A percentile compares a stretch with the other conserved stretches of the same genome.
Conservation (phyloP, 2,797 vertebrate genomes). For the Hippocampus kuda region DNA sequence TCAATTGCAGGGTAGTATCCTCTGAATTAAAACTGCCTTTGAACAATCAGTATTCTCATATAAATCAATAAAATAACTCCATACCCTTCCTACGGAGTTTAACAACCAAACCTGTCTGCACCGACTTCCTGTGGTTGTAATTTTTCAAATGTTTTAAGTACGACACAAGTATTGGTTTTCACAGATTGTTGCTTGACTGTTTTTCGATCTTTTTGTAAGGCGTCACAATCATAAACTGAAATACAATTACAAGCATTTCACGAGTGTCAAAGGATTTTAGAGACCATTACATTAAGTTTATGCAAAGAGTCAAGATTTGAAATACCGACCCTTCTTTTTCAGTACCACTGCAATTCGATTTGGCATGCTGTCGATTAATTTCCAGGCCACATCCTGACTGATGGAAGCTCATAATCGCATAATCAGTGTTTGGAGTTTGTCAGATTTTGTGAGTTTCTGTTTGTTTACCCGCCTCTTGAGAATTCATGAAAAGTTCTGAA, state of each 20-base stretch:
- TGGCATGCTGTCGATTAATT: background rate
- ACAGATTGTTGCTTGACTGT: no score
- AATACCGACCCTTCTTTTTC: background rate
- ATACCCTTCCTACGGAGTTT: no score
- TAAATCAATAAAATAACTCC: background rate
- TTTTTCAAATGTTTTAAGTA: background rate
- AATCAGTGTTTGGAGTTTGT: background rate
- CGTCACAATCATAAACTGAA: no score
- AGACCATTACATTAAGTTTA: background rate
- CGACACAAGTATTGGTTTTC: no score
- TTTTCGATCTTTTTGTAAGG: no score
- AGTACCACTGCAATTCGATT: background rate
- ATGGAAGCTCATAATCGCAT: background rate
- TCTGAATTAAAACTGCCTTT: background rate
- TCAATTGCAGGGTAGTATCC: background rate
- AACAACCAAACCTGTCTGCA: background rate
- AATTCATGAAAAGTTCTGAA: background rate
- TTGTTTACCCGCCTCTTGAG: background rate
- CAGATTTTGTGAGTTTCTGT: background rate
- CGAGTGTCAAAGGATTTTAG: no score
- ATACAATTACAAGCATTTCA: background rate
- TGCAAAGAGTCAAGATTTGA: background rate
- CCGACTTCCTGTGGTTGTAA: background rate
- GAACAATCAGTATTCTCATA: background rate
- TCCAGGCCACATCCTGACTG: background rate